phyloP scores from a whole-genome alignment of 2,797 vertebrate genomes.

The Pangasius macronema region DNA sequence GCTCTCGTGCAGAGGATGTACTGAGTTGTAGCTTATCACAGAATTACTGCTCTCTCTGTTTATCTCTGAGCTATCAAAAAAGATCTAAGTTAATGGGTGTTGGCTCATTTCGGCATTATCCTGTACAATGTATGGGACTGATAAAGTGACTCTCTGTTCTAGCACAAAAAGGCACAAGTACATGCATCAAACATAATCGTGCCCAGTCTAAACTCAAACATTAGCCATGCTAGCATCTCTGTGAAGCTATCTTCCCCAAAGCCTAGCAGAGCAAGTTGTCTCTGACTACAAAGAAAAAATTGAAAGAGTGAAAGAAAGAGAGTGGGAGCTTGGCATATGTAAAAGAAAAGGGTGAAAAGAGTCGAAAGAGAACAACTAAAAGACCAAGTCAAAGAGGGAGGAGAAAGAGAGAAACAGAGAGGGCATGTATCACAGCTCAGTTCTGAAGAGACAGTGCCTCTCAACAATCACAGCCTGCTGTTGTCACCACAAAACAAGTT shows the following conservation, averaged over 20 bases:
- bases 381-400: not conserved
- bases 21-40: not conserved
- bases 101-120: not conserved
- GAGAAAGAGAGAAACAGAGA: conserved; percentile 26
- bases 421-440: conserved; percentile 1
- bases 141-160: not conserved
- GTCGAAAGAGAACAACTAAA: not conserved
- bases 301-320: not conserved
- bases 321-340: not conserved
- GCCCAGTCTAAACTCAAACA: not conserved
- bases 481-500: conserved; percentile 36
- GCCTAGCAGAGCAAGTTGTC: not conserved
- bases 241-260: not conserved
- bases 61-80: not conserved
- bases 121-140: not conserved
- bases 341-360: not conserved
- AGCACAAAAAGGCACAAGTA: conserved; percentile 20
- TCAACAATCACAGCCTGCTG: conserved; percentile 43
- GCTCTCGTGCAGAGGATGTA: not conserved
- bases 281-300: conserved; percentile 18
- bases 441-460: conserved; percentile 25
- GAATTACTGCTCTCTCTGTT: not conserved
- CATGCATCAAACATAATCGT: not conserved
- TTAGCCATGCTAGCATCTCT: not conserved
- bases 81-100: not conserved